A percentile compares a stretch with the other conserved stretches of the same genome.
Conservation (phyloP, 1,140 invertebrate genomes). For the Drosophila eugracilis region DNA sequence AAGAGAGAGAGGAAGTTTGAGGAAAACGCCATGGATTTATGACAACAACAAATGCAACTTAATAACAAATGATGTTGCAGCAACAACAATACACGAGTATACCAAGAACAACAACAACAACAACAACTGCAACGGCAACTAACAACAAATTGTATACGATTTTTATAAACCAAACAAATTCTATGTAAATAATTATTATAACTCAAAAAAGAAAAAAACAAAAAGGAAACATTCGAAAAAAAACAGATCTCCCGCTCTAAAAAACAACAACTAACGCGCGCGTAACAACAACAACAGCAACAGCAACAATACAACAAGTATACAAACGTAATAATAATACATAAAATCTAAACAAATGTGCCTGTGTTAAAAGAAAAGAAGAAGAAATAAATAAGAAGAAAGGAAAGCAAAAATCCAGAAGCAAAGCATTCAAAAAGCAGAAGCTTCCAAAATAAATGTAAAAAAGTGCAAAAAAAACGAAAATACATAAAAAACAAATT, state of each 20-base stretch:
- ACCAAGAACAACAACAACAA: conserved; percentile 56
- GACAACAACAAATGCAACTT: conserved; percentile 60
- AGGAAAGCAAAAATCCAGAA: conserved; percentile 24
- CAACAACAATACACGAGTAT: conserved; percentile 54
- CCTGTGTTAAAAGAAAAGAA: conserved; percentile 66
- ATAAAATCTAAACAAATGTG: conserved; percentile 82
- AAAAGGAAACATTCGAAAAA: conserved; percentile 21
- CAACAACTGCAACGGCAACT: conserved; percentile 39
- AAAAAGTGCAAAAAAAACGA: conserved; percentile 63
- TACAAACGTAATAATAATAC: conserved; percentile 70
- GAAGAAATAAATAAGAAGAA: no score
- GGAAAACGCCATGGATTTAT: conserved; percentile 73
- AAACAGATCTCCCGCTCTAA: conserved; percentile 40
- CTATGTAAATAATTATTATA: conserved; percentile 70
- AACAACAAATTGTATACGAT: conserved; percentile 79
- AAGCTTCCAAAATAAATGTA: conserved; percentile 62
- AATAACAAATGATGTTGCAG: conserved; percentile 38
- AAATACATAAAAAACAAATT: conserved; percentile 14
- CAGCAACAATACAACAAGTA: conserved; percentile 56
- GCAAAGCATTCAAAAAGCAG: conserved; percentile 37
- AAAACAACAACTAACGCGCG: conserved; percentile 45
- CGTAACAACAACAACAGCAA: conserved; percentile 34
- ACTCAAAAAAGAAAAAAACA: conserved; percentile 13
- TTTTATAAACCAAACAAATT: conserved; percentile 78
- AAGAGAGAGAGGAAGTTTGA: conserved; percentile 5